Percentiles rank a stretch among this genome's conserved stretches.
These are phyloP conservation scores for Eupeodes corollae DNA, from an alignment of 1,140 invertebrate species.

Conservation along the genomic window DNA sequence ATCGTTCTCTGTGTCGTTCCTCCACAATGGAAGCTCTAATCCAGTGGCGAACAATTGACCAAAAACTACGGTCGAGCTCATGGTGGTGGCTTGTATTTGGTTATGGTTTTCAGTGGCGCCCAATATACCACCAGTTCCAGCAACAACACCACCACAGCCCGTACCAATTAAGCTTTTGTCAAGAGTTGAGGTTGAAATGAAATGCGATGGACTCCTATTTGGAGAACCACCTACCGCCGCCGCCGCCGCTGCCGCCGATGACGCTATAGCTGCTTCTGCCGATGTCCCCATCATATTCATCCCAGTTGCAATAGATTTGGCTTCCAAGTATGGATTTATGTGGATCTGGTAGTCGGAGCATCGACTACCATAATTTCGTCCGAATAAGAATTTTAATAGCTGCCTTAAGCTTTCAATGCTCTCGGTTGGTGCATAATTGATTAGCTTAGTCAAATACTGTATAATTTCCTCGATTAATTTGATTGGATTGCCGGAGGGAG, in stretches of 20 bases:
- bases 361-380: slow-evolving; percentile 52
- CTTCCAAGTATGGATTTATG: slow-evolving; percentile 27
- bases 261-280: slow-evolving; percentile 1
- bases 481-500: slow-evolving; percentile 13
- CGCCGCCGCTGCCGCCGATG: slow-evolving; percentile 5
- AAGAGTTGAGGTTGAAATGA: neutral
- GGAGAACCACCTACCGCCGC: neutral
- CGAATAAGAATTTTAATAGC: slow-evolving; percentile 69
- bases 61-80: slow-evolving; percentile 9
- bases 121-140: neutral
- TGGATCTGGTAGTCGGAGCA: slow-evolving; percentile 19
- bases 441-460: slow-evolving; percentile 55
- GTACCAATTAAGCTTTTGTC: neutral
- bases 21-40: slow-evolving; percentile 13
- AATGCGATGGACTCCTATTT: slow-evolving; percentile 13
- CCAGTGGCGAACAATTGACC: slow-evolving; percentile 27
- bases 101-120: neutral
- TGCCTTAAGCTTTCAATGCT: slow-evolving; percentile 69
- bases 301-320: slow-evolving; percentile 7
- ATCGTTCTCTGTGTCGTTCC: slow-evolving; percentile 16
- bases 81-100: no score
- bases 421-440: slow-evolving; percentile 53
- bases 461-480: slow-evolving; percentile 63
- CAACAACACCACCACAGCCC: neutral
- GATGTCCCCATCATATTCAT: slow-evolving; percentile 5